Percentiles rank a stretch among this genome's conserved stretches.
Evolutionary conservation across 2,113 vertebrate species (phyloP).

Genomic region (Sylvilagus bachmani): DNA sequence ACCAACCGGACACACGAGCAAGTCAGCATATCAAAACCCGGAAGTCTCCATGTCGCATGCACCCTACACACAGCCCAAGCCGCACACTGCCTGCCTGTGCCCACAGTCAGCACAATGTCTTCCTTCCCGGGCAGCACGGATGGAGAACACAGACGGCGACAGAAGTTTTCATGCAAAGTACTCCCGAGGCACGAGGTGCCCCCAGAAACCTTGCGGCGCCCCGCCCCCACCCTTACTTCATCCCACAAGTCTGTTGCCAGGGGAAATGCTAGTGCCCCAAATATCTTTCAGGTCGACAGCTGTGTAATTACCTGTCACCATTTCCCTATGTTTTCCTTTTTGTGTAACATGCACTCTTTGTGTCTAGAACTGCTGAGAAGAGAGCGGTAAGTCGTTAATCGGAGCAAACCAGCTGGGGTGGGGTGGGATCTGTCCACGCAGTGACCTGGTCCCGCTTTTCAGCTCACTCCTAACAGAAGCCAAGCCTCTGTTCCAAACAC

Average conservation of each 20-base stretch:
- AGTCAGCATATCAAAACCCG: slow-evolving; percentile 79
- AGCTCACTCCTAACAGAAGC: slow-evolving; percentile 80
- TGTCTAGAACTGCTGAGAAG: background rate
- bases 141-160: slow-evolving; percentile 52
- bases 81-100: background rate
- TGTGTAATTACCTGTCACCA: slow-evolving; percentile 86
- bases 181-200: background rate
- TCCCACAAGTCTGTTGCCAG: background rate
- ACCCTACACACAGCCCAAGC: background rate
- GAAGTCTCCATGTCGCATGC: background rate
- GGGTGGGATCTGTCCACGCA: slow-evolving; percentile 38
- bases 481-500: slow-evolving; percentile 78
- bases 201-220: background rate
- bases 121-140: background rate
- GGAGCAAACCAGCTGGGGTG: slow-evolving; percentile 75
- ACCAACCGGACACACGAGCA: slow-evolving; percentile 77
- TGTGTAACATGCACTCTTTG: slow-evolving; percentile 76
- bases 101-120: background rate
- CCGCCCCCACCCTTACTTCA: background rate
- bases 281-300: slow-evolving; percentile 25
- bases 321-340: slow-evolving; percentile 73
- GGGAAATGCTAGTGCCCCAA: slow-evolving; percentile 65
- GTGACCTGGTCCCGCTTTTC: slow-evolving; percentile 70
- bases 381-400: slow-evolving; percentile 76
- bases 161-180: slow-evolving; percentile 42